These are phyloP conservation scores for Bryconaethiops microstoma DNA, from an alignment of 2,797 vertebrate species.

Conservation along the genomic window DNA sequence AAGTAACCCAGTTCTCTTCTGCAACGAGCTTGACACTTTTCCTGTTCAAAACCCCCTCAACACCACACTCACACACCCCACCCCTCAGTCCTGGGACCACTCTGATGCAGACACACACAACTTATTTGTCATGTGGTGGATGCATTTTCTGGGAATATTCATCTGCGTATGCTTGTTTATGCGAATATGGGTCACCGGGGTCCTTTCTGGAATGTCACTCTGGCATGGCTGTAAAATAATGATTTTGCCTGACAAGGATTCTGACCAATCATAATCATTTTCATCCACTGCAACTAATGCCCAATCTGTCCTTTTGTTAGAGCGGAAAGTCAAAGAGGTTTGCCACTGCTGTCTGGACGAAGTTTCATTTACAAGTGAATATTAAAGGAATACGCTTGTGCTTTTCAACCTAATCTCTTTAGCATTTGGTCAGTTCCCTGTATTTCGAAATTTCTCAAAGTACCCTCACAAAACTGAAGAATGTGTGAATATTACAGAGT, in stretches of 20 bases:
- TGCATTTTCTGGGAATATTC: conserved; percentile 44
- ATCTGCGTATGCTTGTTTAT: conserved; percentile 44
- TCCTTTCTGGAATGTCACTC: conserved; percentile 42
- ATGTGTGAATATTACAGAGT: too few species aligned
- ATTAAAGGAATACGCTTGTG: background rate
- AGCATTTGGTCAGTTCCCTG: too few species aligned
- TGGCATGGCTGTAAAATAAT: conserved; percentile 45
- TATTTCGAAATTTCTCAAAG: too few species aligned
- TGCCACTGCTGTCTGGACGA: background rate
- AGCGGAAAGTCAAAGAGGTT: conserved; percentile 20
- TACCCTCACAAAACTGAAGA: too few species aligned
- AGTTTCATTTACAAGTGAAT: background rate
- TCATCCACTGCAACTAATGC: conserved; percentile 36
- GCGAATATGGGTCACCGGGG: conserved; percentile 37
- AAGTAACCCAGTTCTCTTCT: conserved; percentile 21
- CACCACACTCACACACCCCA: background rate
- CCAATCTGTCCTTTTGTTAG: conserved; percentile 29
- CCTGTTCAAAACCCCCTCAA: background rate
- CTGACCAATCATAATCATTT: conserved; percentile 46
- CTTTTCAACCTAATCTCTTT: background rate
- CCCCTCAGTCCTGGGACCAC: conserved; percentile 15
- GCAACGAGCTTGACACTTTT: conserved; percentile 32
- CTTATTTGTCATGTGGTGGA: conserved; percentile 48
- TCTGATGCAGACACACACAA: conserved; percentile 44
- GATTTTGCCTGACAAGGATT: conserved; percentile 31